Evolutionary conservation across 92 coral and sea anemone species (phyloP), one percentile per base, ranked within the genome.

Genomic region (Actinostola sp.): DNA sequence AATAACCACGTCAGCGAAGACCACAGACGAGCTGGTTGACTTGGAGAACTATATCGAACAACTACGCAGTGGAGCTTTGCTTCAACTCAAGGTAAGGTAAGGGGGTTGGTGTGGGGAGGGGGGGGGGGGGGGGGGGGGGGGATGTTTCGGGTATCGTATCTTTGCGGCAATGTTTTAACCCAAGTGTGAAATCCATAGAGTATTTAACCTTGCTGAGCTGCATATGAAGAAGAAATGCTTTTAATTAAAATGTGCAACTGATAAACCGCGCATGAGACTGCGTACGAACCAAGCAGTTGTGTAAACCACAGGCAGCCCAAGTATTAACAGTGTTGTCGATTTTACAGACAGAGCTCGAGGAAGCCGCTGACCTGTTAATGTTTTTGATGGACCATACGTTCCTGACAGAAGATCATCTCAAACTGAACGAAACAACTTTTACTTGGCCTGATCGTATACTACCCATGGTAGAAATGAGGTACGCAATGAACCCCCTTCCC

Each of bases 311-410:
- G n/a, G n/a, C n/a, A n/a, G n/a, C n/a, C n/a, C n/a, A n/a, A n/a
- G n/a, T n/a, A n/a, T n/a, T n/a, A n/a, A n/a, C n/a, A n/a, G n/a
- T n/a, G n/a, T n/a, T n/a, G n/a, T n/a, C n/a, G 25, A 20, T 9
- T 60, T 29, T 33, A n/a, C 46, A 93, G 98, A 54, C 80, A 6
- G 78, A 84, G 45, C 86, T 93, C 1, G 90, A 90, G 59, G 96
- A 93, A 34, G 98, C 98, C n/a, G 98, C 92, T 57, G 96, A 93
- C 34, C 85, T 93, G 13, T 67, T 93, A 52, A 48, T 93, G 77
- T 93, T 93, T 69, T 46, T 93, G 23, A 93, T 93, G 98, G 96
- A 93, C 68, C 98, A 93, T 86, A 81, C 96, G 25, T 81, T 80
- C 65, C 76, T 90, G 27, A 61, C 89, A 16, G 79, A 75, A 8